These are phyloP conservation scores for Acanthosepion pharaonis DNA, from an alignment of 2,888 invertebrate genomes.

Conservation along the genomic window DNA sequence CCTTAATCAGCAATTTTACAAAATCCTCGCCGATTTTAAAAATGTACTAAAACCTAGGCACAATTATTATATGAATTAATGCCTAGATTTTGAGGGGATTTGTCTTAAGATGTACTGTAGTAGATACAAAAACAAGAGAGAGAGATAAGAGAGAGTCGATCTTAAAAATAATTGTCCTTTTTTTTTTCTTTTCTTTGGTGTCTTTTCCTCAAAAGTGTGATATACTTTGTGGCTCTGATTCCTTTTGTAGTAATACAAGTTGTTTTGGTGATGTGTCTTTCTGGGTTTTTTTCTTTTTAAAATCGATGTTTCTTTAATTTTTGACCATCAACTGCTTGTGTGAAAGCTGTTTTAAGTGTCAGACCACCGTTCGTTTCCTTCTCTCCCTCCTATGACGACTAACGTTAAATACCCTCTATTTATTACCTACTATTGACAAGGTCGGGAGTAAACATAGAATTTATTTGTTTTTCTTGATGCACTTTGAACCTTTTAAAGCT, in stretches of 20 bases:
- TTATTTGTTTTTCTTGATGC: background rate
- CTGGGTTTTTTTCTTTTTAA: background rate
- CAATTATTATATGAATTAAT: conserved; percentile 4
- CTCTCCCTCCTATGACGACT: background rate
- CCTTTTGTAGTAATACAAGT: background rate
- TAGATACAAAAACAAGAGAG: background rate
- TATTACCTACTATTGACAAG: background rate
- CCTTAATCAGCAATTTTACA: conserved; percentile 35
- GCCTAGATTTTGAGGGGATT: background rate
- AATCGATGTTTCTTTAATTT: background rate
- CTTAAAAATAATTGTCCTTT: conserved; percentile 8
- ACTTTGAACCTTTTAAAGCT: background rate
- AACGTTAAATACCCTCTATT: background rate
- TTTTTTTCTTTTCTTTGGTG: background rate
- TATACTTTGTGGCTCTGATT: background rate
- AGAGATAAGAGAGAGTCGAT: conserved; percentile 40
- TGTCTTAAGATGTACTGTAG: background rate
- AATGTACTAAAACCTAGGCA: background rate
- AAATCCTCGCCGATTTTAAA: conserved; percentile 24
- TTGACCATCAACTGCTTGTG: background rate
- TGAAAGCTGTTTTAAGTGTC: conserved; percentile 8
- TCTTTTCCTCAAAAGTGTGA: background rate
- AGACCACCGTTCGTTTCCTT: background rate
- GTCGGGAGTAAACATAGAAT: background rate
- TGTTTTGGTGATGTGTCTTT: conserved; percentile 2